Conservation (phyloP, 2,113 vertebrate genomes). For the Toxotes chatareus region DNA sequence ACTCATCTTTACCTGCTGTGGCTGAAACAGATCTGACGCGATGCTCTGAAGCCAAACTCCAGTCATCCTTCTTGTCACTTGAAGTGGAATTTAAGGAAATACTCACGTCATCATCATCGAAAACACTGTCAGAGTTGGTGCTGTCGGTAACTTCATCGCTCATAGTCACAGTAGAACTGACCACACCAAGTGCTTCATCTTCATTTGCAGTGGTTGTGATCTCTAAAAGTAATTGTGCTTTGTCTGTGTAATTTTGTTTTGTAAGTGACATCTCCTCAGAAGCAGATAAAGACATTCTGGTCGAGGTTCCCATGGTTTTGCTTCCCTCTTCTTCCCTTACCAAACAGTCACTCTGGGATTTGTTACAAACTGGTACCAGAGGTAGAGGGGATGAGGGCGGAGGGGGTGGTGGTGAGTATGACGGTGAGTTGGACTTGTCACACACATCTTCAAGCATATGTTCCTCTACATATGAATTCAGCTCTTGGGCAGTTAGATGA, state of each 20-base stretch:
- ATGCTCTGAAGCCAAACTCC: background rate
- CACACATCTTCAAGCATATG: constrained; percentile 11
- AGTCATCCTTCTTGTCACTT: constrained; percentile 31
- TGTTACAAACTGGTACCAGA: constrained; percentile 24
- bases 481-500: constrained; percentile 3
- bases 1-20: constrained; percentile 4
- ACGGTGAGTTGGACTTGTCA: constrained; percentile 18
- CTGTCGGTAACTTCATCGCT: constrained; percentile 73
- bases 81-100: constrained; percentile 33
- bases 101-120: constrained; percentile 66
- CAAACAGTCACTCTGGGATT: constrained; percentile 42
- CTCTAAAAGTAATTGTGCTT: constrained; percentile 24
- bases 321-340: background rate
- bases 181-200: constrained; percentile 23
- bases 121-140: constrained; percentile 75
- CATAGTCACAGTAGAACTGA: constrained; percentile 12
- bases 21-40: constrained; percentile 2
- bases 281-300: constrained; percentile 12
- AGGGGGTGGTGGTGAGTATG: constrained; percentile 62
- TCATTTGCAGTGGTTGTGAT: constrained; percentile 15
- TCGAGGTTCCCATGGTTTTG: constrained; percentile 3
- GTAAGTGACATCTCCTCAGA: background rate
- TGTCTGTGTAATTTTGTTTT: constrained; percentile 7
- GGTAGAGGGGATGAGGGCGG: constrained; percentile 65
- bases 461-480: constrained; percentile 28